Percentiles rank a stretch among this genome's conserved stretches.
These are phyloP conservation scores for Abramis brama DNA, from an alignment of 2,113 vertebrate species.

Conservation along the genomic window DNA sequence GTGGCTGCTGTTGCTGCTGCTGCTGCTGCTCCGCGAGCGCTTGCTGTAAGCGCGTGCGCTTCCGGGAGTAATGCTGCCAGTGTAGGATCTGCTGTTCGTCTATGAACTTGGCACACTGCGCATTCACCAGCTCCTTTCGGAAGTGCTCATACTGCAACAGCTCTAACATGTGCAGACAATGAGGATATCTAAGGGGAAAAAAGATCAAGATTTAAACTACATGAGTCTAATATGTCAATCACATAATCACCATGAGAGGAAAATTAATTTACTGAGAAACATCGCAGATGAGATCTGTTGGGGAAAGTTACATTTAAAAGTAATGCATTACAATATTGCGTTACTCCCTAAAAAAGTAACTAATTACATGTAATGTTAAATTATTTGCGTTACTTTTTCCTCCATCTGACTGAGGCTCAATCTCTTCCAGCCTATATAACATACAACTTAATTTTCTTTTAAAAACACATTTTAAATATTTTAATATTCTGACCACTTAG, in stretches of 20 bases:
- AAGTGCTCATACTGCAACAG: constrained; percentile 98
- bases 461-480: too few species aligned
- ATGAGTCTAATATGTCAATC: background rate
- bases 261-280: too few species aligned
- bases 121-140: constrained; percentile 95
- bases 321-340: too few species aligned
- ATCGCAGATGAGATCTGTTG: too few species aligned
- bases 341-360: too few species aligned
- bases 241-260: background rate
- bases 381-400: too few species aligned
- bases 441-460: too few species aligned
- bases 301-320: too few species aligned
- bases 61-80: constrained; percentile 97
- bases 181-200: constrained; percentile 86
- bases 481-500: too few species aligned
- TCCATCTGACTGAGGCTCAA: too few species aligned
- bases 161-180: constrained; percentile 96
- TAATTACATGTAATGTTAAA: too few species aligned
- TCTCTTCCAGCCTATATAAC: too few species aligned
- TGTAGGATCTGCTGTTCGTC: constrained; percentile 98
- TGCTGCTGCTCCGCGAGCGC: constrained; percentile 93
- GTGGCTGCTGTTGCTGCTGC: constrained; percentile 77
- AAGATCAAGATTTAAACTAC: background rate
- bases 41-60: constrained; percentile 93
- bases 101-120: constrained; percentile 98